Percentiles rank a stretch among this genome's conserved stretches.
phyloP scores from a whole-genome alignment of 2,797 vertebrate genomes.

The Pantherophis vulpinus region DNA sequence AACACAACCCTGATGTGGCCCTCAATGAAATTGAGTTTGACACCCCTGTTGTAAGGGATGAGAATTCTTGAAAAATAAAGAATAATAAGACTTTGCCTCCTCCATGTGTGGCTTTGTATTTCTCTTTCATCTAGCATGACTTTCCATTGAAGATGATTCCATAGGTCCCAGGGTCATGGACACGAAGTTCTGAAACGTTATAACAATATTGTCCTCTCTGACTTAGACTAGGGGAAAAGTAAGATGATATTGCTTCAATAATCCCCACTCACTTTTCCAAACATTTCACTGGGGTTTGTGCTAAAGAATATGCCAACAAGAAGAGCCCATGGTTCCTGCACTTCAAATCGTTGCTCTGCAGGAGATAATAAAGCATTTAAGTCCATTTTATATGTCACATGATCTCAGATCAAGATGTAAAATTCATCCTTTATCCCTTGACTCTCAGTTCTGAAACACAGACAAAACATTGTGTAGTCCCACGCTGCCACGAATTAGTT shows the following conservation, averaged over 20 bases:
- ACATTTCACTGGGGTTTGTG: neutral
- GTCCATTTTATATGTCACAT: neutral
- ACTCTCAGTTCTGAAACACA: conserved; percentile 56
- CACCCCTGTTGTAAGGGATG: neutral
- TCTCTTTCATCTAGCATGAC: neutral
- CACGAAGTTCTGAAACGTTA: neutral
- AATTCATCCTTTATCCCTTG: conserved; percentile 33
- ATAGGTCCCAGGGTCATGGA: neutral
- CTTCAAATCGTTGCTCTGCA: neutral
- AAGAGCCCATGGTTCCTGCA: neutral
- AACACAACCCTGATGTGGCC: too few relatives aligned
- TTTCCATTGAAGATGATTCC: neutral
- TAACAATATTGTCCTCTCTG: neutral
- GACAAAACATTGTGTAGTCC: conserved; percentile 55
- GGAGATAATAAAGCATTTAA: conserved; percentile 18
- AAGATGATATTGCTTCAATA: neutral
- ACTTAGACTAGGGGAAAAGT: neutral
- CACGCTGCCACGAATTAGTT: conserved; percentile 58
- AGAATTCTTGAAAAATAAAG: neutral
- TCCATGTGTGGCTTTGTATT: neutral
- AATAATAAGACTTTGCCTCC: neutral
- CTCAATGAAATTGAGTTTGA: too few relatives aligned
- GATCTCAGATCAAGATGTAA: conserved; percentile 30
- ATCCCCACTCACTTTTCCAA: neutral
- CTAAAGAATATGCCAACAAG: neutral